Evolutionary conservation across 2,113 vertebrate species (phyloP), one percentile per base, ranked within the genome.

Genomic region (Tetraodon nigroviridis): DNA sequence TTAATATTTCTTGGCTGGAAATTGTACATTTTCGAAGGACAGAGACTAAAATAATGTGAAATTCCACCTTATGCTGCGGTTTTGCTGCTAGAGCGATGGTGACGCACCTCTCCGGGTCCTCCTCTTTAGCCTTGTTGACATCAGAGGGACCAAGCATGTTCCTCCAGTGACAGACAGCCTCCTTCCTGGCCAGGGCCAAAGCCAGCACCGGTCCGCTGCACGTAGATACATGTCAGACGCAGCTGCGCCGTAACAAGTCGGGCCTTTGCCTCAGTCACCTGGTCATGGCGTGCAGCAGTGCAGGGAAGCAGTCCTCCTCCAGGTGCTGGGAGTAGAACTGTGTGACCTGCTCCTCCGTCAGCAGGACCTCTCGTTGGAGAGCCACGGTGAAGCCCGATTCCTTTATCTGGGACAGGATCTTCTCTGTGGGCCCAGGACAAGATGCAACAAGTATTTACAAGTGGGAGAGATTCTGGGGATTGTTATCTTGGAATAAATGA

Each of bases 321-420:
- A 55, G 41, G 10, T 90, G 87, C 27, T 89, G 79, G 55, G 42
- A 51, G 80, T 92, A 93, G 73, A 93, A 92, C 50, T 87, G 85
- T 47, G 69, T 75, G 52, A 90, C 86, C 73, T 92, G 88, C 47
- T 91, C 87, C 52, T 91, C 87, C 21, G 84, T 87, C 69, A 86
- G 48, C 55, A 70, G 85, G 51, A 77, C 50, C 66, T 93, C 78
- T 67, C 69, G 89, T 80, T 93, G 86, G 67, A 91, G 83, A 14
- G 83, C 58, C 20, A 93, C 80, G 13, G 59, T 78, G 78, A 92
- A 91, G 46, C 89, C 91, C 4, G 83, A 81, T 20, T 90, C 75
- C 4, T 64, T 64, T 52, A 93, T 90, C 17, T 73, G 73, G 40
- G 55, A 55, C 73, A 92, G 52, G 48, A 93, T 87, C 61, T 90